Base-by-base conservation (phyloP, 2,888 invertebrate species). In the Andrena chrysosceles region DNA sequence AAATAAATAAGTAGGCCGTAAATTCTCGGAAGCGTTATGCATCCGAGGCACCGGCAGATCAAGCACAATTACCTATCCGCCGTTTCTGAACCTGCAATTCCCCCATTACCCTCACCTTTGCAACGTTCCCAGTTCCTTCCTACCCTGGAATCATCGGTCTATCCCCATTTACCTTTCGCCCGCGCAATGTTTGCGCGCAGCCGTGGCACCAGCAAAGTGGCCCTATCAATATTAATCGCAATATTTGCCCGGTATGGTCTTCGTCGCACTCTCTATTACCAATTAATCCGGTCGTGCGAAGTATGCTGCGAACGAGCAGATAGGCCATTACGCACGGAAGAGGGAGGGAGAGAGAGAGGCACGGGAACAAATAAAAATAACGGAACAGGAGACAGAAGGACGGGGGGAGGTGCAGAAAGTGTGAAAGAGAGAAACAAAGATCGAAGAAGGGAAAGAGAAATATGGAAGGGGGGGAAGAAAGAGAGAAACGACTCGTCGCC, bases 281-380 rank as follows among this genome's bases (percentile, higher is more conserved):
- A 93, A 93, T 93, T 93, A 93, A 93, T 93, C 91, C 91, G 93
- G 92, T 93, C 93, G 93, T 93, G 93, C 93, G 92, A 93, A 93
- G 93, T 93, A 93, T 91, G 92, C 92, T 91, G 91, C 90, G 90
- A 89, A 90, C 89, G 86, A 83, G 88, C 89, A 89, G 90, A 89
- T 90, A 89, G 90, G 76, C 85, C 74, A 56, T 72, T 84, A 87
- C 87, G 88, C 83, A 64, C 72, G 76, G 76, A 80, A 70, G 77
- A 64, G 70, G 77, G 59, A 33, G 72, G 69, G 67, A 42, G 42
- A 31, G 52, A 35, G 13, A 49, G 67, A 33, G 54, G 59, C 20
- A 49, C n/a, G 42, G 56, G 71, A 20, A 35, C 49, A 60, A 77
- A 81, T 81, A 83, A 76, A 73, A 83, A 82, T 74, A 62, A 42